phyloP scores from a whole-genome alignment of 2,888 invertebrate species.

The Zhuqinia jingwanae region DNA sequence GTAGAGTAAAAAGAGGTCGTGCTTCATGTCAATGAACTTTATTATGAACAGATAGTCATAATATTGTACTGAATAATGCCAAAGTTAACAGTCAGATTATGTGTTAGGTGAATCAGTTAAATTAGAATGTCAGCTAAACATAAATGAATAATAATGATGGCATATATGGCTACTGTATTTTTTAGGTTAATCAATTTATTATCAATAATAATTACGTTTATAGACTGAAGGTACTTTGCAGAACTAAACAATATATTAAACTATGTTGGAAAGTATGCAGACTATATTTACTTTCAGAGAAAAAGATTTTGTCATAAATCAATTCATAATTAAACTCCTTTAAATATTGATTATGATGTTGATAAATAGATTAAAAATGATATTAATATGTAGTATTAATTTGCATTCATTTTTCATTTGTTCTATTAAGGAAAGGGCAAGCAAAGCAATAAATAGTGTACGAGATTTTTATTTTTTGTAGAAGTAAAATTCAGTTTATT shows the following conservation, averaged over 20 bases:
- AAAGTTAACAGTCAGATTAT: slow-evolving; percentile 39
- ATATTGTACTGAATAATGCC: slow-evolving; percentile 40
- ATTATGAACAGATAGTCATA: neutral
- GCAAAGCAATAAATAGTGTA: neutral
- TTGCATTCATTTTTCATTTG: no score
- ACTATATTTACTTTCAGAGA: neutral
- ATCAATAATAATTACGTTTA: no score
- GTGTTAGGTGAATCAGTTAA: neutral
- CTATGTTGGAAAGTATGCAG: no score
- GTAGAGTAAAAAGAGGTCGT: neutral
- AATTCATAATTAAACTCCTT: no score
- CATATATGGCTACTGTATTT: neutral
- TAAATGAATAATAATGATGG: neutral
- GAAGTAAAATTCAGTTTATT: slow-evolving; percentile 9
- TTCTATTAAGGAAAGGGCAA: no score
- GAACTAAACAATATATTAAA: neutral
- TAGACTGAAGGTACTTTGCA: slow-evolving; percentile 36
- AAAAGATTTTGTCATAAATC: neutral
- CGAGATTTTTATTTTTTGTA: slow-evolving; percentile 34
- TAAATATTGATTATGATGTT: no score
- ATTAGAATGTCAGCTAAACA: neutral
- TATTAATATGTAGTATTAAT: neutral
- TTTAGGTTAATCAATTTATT: no score
- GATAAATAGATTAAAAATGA: neutral
- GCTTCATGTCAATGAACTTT: neutral